These are phyloP conservation scores for Kryptolebias marmoratus DNA, from an alignment of 2,113 vertebrate genomes.

Conservation along the genomic window DNA sequence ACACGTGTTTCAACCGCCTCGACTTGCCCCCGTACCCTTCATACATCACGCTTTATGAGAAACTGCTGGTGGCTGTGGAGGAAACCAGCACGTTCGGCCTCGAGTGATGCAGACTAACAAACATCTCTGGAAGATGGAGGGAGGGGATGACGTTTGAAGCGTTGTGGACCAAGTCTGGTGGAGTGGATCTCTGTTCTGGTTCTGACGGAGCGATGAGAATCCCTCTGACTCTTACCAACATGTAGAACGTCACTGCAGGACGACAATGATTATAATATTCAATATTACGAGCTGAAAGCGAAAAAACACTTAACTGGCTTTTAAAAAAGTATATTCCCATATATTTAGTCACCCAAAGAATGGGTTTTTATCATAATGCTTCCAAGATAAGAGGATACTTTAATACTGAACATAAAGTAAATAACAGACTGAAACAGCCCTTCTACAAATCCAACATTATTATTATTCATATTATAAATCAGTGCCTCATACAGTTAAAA, in stretches of 20 bases:
- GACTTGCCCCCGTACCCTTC: constrained; percentile 98
- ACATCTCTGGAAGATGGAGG: neutral
- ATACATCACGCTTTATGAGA: constrained; percentile 94
- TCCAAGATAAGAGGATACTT: no score
- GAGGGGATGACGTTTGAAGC: constrained; percentile 8
- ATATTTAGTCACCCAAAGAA: neutral
- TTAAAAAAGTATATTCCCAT: constrained; percentile 8
- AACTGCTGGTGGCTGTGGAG: constrained; percentile 95
- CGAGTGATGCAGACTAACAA: constrained; percentile 82
- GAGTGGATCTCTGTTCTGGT: constrained; percentile 30
- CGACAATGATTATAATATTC: neutral
- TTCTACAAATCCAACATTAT: no score
- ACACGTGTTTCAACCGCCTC: constrained; percentile 97
- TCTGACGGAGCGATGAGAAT: neutral
- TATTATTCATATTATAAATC: no score
- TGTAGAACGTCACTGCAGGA: constrained; percentile 10
- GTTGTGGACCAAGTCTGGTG: constrained; percentile 23
- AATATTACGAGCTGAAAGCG: neutral
- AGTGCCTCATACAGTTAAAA: no score
- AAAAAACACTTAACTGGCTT: constrained; percentile 3
- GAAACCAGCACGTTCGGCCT: constrained; percentile 99
- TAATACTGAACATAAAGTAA: no score
- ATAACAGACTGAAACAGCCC: no score
- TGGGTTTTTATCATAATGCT: no score
- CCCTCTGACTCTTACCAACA: constrained; percentile 15